phyloP scores from a whole-genome alignment of 2,888 invertebrate species.

The Bellardia bayeri region DNA sequence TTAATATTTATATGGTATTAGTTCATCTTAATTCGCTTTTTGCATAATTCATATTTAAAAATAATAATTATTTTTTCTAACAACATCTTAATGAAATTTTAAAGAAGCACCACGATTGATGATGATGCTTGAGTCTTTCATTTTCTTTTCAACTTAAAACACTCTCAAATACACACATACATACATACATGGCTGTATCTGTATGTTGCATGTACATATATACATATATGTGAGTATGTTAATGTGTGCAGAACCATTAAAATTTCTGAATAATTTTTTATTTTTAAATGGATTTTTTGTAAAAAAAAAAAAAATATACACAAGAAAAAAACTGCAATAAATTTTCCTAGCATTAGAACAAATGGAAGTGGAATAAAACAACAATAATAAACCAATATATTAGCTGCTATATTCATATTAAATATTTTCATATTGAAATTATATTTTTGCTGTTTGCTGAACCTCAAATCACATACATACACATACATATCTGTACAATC shows the following conservation, averaged over 20 bases:
- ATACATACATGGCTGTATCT: too few relatives aligned
- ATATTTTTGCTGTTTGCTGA: too few relatives aligned
- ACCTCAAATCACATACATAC: too few relatives aligned
- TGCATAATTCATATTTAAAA: background rate
- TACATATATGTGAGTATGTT: background rate
- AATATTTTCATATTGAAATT: too few relatives aligned
- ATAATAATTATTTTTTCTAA: background rate
- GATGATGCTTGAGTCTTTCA: background rate
- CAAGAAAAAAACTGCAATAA: background rate
- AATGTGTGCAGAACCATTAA: background rate
- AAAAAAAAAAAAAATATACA: background rate
- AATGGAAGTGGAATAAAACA: background rate
- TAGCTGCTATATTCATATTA: too few relatives aligned
- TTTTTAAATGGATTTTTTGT: background rate
- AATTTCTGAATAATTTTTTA: background rate
- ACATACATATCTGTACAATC: too few relatives aligned
- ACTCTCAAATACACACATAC: background rate
- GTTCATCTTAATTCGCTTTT: background rate
- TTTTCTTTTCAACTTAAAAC: background rate
- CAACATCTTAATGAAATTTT: background rate
- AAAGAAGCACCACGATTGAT: background rate
- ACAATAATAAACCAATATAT: background rate
- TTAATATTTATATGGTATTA: conserved; percentile 7
- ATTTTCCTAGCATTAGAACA: background rate
- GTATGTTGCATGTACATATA: background rate